These are phyloP conservation scores for Alloplasta piceator DNA, from an alignment of 2,888 invertebrate species.

Conservation along the genomic window DNA sequence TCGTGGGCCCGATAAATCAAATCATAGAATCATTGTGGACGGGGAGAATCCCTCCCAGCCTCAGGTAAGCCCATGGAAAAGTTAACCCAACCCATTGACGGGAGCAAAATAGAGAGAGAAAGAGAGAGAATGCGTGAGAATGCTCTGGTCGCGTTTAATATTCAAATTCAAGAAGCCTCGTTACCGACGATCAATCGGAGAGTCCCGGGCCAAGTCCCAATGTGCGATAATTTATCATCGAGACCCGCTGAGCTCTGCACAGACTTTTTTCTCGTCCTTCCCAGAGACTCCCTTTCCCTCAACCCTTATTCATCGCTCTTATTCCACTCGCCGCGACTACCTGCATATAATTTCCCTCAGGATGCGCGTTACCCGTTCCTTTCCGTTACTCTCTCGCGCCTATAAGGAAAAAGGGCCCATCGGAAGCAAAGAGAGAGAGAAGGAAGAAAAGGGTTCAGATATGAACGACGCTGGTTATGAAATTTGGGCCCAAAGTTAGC, in stretches of 20 bases:
- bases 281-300: not conserved
- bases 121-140: slow-evolving; percentile 75
- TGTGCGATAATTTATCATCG: slow-evolving; percentile 81
- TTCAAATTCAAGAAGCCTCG: slow-evolving; percentile 82
- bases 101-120: slow-evolving; percentile 62
- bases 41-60: slow-evolving; percentile 49
- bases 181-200: slow-evolving; percentile 70
- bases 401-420: slow-evolving; percentile 23
- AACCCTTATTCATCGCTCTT: not conserved
- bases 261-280: not conserved
- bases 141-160: slow-evolving; percentile 77
- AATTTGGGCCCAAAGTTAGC: not conserved
- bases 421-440: slow-evolving; percentile 4
- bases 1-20: slow-evolving; percentile 78
- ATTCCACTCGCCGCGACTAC: slow-evolving; percentile 67
- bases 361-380: slow-evolving; percentile 56
- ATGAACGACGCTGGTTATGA: not conserved
- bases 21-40: slow-evolving; percentile 79
- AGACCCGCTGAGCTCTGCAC: slow-evolving; percentile 76
- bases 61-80: slow-evolving; percentile 64
- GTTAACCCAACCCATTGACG: slow-evolving; percentile 39
- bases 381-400: slow-evolving; percentile 57
- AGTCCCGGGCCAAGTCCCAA: slow-evolving; percentile 75
- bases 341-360: slow-evolving; percentile 77
- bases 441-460: slow-evolving; percentile 24